Percentiles rank a stretch among this genome's conserved stretches.
These are phyloP conservation scores for Folsomia manolachei DNA, from an alignment of 2,888 invertebrate genomes.

Conservation along the genomic window DNA sequence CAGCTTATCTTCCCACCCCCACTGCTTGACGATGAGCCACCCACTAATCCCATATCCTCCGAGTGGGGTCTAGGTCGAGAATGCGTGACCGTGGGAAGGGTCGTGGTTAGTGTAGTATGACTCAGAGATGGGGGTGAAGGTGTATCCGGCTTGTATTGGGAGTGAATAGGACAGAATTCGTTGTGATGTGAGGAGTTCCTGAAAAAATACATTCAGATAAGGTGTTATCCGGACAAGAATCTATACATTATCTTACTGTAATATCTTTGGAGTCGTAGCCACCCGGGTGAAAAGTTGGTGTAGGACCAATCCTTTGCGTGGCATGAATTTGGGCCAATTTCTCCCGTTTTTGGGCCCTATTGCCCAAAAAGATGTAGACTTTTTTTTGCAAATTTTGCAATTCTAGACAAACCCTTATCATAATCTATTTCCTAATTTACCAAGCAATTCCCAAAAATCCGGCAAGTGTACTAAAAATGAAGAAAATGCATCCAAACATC, in stretches of 20 bases:
- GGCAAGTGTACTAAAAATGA: constrained; percentile 19
- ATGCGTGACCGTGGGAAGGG: background rate
- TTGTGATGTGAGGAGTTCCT: background rate
- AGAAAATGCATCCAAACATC: constrained; percentile 29
- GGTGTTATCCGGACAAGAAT: too few relatives aligned
- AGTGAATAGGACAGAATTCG: background rate
- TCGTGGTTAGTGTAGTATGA: too few relatives aligned
- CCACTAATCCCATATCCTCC: background rate
- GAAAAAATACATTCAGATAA: too few relatives aligned
- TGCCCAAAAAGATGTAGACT: too few relatives aligned
- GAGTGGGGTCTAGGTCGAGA: background rate
- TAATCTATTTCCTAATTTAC: background rate
- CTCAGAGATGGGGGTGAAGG: too few relatives aligned
- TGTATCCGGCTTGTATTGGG: background rate
- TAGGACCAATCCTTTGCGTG: background rate
- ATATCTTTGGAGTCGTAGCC: background rate
- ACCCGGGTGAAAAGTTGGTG: background rate
- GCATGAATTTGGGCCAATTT: background rate
- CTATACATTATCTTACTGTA: too few relatives aligned
- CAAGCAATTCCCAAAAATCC: background rate
- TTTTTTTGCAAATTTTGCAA: background rate
- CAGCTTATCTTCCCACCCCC: too few relatives aligned
- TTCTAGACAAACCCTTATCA: too few relatives aligned
- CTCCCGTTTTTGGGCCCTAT: background rate
- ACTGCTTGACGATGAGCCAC: background rate